Percentiles rank a stretch among this genome's conserved stretches.
Conservation (phyloP, 2,888 invertebrate genomes). For the Melieria picta region DNA sequence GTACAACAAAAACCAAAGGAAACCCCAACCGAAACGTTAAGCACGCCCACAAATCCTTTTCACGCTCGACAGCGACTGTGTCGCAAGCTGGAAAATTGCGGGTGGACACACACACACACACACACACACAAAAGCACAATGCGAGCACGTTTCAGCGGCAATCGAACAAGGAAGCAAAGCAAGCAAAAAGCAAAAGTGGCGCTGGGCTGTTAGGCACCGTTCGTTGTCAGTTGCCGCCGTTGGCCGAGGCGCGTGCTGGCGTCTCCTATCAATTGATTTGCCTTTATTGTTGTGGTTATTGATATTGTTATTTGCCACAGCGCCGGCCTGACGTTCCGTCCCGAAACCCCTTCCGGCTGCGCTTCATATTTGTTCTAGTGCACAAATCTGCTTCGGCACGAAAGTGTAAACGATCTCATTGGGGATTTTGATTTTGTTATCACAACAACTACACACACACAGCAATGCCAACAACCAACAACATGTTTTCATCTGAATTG, state of each 20-base stretch:
- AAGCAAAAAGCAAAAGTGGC: too few relatives aligned
- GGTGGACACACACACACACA: slow-evolving; percentile 31
- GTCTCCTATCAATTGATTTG: slow-evolving; percentile 25
- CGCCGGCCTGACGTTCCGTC: neutral
- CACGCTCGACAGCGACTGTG: neutral
- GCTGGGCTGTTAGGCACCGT: too few relatives aligned
- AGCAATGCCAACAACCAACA: too few relatives aligned
- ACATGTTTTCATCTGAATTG: too few relatives aligned
- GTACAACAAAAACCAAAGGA: neutral
- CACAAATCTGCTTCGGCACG: too few relatives aligned
- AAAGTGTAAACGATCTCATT: too few relatives aligned
- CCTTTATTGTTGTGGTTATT: slow-evolving; percentile 22
- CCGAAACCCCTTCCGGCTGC: neutral
- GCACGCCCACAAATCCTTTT: slow-evolving; percentile 7
- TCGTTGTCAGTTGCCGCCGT: slow-evolving; percentile 6
- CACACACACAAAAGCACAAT: too few relatives aligned
- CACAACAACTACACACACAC: too few relatives aligned
- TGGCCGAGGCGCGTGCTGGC: slow-evolving; percentile 19
- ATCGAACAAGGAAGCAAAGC: too few relatives aligned
- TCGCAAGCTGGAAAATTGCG: slow-evolving; percentile 1
- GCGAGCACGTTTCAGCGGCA: too few relatives aligned
- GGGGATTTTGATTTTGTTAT: too few relatives aligned
- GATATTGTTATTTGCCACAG: slow-evolving; percentile 11
- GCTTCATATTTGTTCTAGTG: too few relatives aligned
- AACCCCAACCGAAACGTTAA: slow-evolving; percentile 10